A percentile compares a stretch with the other conserved stretches of the same genome.
Conservation (phyloP, 2,888 invertebrate species). For the Caenorhabditis becei region DNA sequence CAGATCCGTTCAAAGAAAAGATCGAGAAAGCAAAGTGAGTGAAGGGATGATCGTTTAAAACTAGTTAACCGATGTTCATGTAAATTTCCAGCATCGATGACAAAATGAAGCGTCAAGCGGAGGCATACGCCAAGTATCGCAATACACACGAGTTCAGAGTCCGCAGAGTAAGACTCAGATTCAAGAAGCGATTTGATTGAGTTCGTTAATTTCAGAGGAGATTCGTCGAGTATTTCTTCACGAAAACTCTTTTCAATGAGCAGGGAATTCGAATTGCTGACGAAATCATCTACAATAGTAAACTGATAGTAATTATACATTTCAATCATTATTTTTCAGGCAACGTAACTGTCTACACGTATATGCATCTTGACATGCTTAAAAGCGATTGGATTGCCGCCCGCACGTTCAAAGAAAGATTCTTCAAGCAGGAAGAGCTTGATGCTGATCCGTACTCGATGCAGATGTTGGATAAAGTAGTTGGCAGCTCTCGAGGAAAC, state of each 20-base stretch:
- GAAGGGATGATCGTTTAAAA: no score
- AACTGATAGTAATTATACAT: background rate
- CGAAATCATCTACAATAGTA: slow-evolving; percentile 22
- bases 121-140: background rate
- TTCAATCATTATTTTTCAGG: slow-evolving; percentile 14
- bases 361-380: slow-evolving; percentile 18
- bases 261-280: slow-evolving; percentile 48
- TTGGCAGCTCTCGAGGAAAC: slow-evolving; percentile 41
- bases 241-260: slow-evolving; percentile 36
- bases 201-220: slow-evolving; percentile 36
- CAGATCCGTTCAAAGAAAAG: background rate
- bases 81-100: slow-evolving; percentile 21
- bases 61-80: background rate
- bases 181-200: background rate
- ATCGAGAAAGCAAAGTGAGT: slow-evolving; percentile 1
- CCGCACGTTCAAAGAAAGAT: slow-evolving; percentile 2
- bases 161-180: slow-evolving; percentile 6
- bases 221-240: slow-evolving; percentile 40
- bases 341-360: background rate
- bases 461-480: slow-evolving; percentile 39
- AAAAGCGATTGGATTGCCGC: slow-evolving; percentile 12
- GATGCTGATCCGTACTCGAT: background rate
- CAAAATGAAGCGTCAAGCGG: slow-evolving; percentile 19
- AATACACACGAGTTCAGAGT: slow-evolving; percentile 6
- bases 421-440: slow-evolving; percentile 19